These are phyloP conservation scores for Glaucopsyche alexis DNA, from an alignment of 2,888 invertebrate genomes.

Conservation along the genomic window DNA sequence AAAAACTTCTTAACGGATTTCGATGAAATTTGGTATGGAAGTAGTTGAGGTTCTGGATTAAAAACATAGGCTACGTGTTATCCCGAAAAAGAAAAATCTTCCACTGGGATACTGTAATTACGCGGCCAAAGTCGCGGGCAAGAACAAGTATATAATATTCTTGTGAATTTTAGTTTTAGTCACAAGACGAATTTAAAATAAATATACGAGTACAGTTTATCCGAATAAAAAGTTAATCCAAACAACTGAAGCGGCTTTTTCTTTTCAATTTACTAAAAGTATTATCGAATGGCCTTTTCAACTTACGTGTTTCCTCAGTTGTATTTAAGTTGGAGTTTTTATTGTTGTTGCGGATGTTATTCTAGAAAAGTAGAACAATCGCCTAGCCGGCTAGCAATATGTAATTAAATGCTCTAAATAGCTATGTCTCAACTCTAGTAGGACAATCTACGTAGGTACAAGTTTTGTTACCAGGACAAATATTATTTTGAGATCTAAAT, in stretches of 20 bases:
- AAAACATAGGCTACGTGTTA: too few species aligned
- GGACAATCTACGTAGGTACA: neutral
- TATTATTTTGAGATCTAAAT: neutral
- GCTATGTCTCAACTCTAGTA: neutral
- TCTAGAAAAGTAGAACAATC: constrained; percentile 5
- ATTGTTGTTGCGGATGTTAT: neutral
- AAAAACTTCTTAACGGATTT: too few species aligned
- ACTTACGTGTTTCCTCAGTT: neutral
- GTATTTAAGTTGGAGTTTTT: neutral
- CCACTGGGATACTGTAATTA: too few species aligned
- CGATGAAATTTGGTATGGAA: too few species aligned
- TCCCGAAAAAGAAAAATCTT: too few species aligned
- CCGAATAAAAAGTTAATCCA: neutral
- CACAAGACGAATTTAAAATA: too few species aligned
- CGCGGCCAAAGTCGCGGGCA: too few species aligned
- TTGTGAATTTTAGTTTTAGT: too few species aligned
- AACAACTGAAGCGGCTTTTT: constrained; percentile 2
- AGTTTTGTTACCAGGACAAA: neutral
- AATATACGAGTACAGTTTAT: neutral
- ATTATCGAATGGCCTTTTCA: constrained; percentile 8
- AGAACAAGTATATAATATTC: too few species aligned
- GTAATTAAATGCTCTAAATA: constrained; percentile 12
- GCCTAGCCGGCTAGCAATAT: neutral
- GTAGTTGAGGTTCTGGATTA: too few species aligned
- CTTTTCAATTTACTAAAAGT: constrained; percentile 13